These are phyloP conservation scores for Corythoichthys haematopterus DNA, from an alignment of 2,113 vertebrate genomes.

Conservation along the genomic window DNA sequence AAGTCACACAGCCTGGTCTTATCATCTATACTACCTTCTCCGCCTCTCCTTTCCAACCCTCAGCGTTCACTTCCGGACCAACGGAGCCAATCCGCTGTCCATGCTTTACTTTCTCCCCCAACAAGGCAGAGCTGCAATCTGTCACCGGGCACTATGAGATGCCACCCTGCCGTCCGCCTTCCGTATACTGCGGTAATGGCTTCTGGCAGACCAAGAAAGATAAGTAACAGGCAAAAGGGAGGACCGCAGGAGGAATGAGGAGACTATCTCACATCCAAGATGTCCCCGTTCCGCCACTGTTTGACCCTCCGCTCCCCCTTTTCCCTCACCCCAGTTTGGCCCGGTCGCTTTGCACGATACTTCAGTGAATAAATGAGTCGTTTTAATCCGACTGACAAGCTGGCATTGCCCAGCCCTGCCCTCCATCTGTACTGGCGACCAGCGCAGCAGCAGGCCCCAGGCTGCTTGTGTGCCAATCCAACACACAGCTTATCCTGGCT, in stretches of 20 bases:
- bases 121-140: slow-evolving; percentile 95
- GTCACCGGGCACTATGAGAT: slow-evolving; percentile 89
- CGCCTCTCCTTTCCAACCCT: slow-evolving; percentile 55
- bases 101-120: slow-evolving; percentile 82
- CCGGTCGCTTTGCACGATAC: slow-evolving; percentile 94
- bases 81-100: slow-evolving; percentile 87
- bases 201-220: slow-evolving; percentile 87
- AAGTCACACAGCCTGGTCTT: slow-evolving; percentile 74
- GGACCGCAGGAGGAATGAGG: slow-evolving; percentile 68
- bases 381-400: slow-evolving; percentile 99
- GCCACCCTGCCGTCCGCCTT: slow-evolving; percentile 93
- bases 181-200: slow-evolving; percentile 95
- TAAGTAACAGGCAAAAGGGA: slow-evolving; percentile 70
- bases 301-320: slow-evolving; percentile 56
- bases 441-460: slow-evolving; percentile 77
- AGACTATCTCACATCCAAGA: slow-evolving; percentile 65
- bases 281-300: slow-evolving; percentile 62
- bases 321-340: slow-evolving; percentile 76
- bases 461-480: slow-evolving; percentile 77
- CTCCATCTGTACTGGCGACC: slow-evolving; percentile 97
- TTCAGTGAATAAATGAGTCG: slow-evolving; percentile 99
- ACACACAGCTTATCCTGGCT: slow-evolving; percentile 80
- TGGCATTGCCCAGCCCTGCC: slow-evolving; percentile 96
- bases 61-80: slow-evolving; percentile 89
- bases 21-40: slow-evolving; percentile 65